Base-by-base conservation (phyloP, 2,797 vertebrate genomes). In the Cossypha dichroa region DNA sequence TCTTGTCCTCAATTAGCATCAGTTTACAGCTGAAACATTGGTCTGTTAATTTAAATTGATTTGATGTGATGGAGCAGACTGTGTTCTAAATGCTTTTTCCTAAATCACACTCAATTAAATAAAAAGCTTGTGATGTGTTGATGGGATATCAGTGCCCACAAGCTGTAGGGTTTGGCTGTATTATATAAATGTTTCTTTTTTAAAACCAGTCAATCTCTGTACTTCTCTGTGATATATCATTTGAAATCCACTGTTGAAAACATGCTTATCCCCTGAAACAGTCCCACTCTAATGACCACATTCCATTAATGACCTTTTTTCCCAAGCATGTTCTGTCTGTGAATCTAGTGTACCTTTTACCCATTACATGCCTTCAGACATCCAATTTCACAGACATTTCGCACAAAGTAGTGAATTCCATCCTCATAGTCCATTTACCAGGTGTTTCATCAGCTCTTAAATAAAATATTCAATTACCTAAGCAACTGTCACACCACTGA, bases 41-140 rank as follows among this genome's bases (percentile, higher is more conserved):
- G 63, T 93, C 68, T 84, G 88, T 93, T 94, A 85, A 92, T 94
- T 92, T 93, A 84, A 95, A 95, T 92, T 92, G 45, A 90, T 85
- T 90, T 85, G 55, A 94, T 86, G 45, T 46, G 58, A 89, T 70
- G 56, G 54, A 75, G 85, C 48, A 93, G 91, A 86, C 67, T 86
- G 90, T 92, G 82, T 92, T 94, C 83, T 94, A 94, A 96, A 87
- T 85, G 85, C 36, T 94, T 95, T 81, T 81, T 54, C 34, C 49
- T 58, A 91, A 62, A 95, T 95, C 92, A 88, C 36, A 79, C 63
- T 80, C 88, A 72, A 82, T 88, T 94, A 90, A 92, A 94, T 79
- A 93, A 77, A 94, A 92, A 85, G 46, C 77, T 89, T 94, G 81
- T 72, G 80, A 94, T 95, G 69, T 56, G 93, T 80, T 91, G 70